Base-by-base conservation (phyloP, 2,113 vertebrate genomes). In the Tricholaema leucomelas region DNA sequence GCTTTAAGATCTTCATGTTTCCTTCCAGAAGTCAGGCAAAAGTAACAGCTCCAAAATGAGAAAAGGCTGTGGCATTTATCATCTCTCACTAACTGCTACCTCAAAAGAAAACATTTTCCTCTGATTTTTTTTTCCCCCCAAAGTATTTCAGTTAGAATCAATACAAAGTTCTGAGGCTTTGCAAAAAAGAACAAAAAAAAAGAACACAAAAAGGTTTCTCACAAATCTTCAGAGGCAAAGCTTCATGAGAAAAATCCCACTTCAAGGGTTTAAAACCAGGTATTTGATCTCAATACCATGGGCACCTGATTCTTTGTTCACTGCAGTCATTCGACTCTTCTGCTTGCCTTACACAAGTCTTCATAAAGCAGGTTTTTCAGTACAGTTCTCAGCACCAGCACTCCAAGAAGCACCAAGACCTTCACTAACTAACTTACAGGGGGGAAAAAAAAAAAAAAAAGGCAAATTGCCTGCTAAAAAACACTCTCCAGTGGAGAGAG, bases 1-100 rank as follows among this genome's bases (percentile, higher is more conserved):
- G 59, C 80, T 91, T 52, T 30, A 88, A 38, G 46, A 95, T 90
- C 87, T 86, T 96, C 96, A 88, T 94, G 20, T 15, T 65, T 83
- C 71, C 48, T 35, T 70, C 60, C 94, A 46, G 8, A 10, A 74
- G 31, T 59, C 71, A 54, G 33, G 14, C 4, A 44, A 70, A 42
- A n/a, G 27, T 35, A 91, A 92, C 28, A 86, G 81, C 42, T 92
- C 92, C 77, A 79, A 35, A 64, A 60, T 20, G 69, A 38, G n/a
- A 13, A 20, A 81, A 56, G 72, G 66, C 81, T 74, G 84, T 70
- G 15, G 40, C 66, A 75, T 93, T 91, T 77, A 66, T 38, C 33
- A n/a, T 56, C 83, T 54, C 46, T 17, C 13, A 69, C 17, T 35
- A 56, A 82, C 13, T 10, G 61, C 64, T 44, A 54, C 13, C 24